A percentile compares a stretch with the other conserved stretches of the same genome.
phyloP scores from a whole-genome alignment of 2,888 invertebrate genomes.

The Merodon equestris region DNA sequence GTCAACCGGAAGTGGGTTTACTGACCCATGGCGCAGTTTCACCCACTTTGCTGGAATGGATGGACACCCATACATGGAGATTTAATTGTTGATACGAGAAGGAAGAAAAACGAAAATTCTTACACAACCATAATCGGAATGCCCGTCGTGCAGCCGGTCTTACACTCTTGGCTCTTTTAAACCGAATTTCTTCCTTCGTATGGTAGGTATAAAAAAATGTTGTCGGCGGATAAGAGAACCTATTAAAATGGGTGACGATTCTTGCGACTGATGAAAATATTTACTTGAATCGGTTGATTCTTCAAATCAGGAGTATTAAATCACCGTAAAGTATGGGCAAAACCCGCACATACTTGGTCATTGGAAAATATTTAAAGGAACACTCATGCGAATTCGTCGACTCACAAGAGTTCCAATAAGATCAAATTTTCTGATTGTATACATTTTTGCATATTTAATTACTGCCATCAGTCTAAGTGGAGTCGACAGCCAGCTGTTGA shows the following conservation, averaged over 20 bases:
- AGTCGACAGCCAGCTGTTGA: too few species aligned
- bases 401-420: constrained; percentile 20
- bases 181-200: too few species aligned
- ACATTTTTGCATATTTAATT: constrained; percentile 45
- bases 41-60: constrained; percentile 51
- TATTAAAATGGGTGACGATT: too few species aligned
- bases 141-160: not conserved
- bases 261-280: constrained; percentile 51
- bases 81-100: constrained; percentile 3
- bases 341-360: too few species aligned
- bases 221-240: too few species aligned
- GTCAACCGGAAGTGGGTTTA: constrained; percentile 80
- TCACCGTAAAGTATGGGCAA: too few species aligned
- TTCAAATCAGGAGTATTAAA: constrained; percentile 21
- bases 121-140: constrained; percentile 61
- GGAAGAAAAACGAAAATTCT: constrained; percentile 22
- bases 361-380: constrained; percentile 28
- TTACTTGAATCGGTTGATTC: constrained; percentile 32
- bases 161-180: too few species aligned
- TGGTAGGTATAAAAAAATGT: too few species aligned
- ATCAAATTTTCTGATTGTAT: constrained; percentile 33
- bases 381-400: too few species aligned
- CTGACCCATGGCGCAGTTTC: constrained; percentile 76
- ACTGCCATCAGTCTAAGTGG: not conserved
- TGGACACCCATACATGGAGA: constrained; percentile 40